Evolutionary conservation across 1,140 invertebrate species (phyloP).

Genomic region (Zaprionus inermis): DNA sequence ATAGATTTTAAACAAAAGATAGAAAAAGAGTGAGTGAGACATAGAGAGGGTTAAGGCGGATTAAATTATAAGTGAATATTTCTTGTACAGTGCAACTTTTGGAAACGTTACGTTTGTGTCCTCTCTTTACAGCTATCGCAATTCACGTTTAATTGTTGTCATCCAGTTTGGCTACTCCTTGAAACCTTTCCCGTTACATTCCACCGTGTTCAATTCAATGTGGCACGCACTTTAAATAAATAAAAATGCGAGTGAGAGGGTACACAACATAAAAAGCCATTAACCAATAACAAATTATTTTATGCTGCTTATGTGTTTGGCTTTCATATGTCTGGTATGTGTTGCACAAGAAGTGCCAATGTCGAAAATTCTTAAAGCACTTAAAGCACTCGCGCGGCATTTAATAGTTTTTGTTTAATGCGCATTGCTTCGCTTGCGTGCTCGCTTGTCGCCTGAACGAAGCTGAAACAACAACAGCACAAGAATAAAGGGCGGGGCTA

Average conservation of each 20-base stretch:
- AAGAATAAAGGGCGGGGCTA: neutral
- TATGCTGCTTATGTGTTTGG: constrained; percentile 33
- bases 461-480: neutral
- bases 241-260: constrained; percentile 1
- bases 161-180: neutral
- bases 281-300: constrained; percentile 70
- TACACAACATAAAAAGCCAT: constrained; percentile 67
- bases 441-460: neutral
- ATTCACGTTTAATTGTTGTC: constrained; percentile 2
- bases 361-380: constrained; percentile 48
- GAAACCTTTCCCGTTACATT: neutral
- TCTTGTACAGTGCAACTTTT: neutral
- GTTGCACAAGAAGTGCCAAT: constrained; percentile 19
- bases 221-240: constrained; percentile 65
- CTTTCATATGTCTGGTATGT: neutral
- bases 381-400: constrained; percentile 45
- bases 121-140: neutral
- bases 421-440: neutral
- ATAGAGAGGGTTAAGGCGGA: neutral
- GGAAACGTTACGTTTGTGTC: neutral
- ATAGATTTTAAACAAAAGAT: neutral
- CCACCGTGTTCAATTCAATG: neutral
- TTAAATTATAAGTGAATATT: neutral
- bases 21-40: neutral
- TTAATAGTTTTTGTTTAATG: constrained; percentile 16